phyloP scores from a whole-genome alignment of 2,888 invertebrate species.

The Crossocerus cetratus region DNA sequence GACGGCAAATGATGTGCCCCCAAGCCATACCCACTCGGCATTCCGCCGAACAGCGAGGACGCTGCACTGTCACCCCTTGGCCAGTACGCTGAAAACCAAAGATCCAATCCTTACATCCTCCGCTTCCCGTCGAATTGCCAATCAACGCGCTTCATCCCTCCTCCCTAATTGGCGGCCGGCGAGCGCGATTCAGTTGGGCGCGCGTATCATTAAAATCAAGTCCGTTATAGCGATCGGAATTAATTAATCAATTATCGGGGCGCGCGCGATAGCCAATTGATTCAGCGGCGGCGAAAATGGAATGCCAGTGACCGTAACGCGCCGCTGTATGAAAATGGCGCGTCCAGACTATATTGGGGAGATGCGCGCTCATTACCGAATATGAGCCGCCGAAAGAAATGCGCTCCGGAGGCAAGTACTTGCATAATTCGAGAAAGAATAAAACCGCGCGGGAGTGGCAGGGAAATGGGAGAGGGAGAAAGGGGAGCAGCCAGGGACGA shows the following conservation, averaged over 20 bases:
- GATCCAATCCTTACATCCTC: background rate
- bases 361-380: too few species aligned
- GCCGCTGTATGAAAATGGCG: background rate
- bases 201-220: background rate
- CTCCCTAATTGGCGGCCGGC: background rate
- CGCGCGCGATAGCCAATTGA: constrained; percentile 41
- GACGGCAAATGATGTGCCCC: constrained; percentile 76
- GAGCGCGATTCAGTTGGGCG: background rate
- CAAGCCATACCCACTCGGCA: constrained; percentile 75
- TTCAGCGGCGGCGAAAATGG: constrained; percentile 32
- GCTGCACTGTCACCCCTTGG: constrained; percentile 81
- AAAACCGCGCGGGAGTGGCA: background rate
- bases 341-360: too few species aligned
- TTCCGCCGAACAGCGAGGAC: constrained; percentile 74
- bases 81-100: constrained; percentile 86
- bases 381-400: too few species aligned
- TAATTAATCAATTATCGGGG: constrained; percentile 48
- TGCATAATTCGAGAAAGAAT: background rate
- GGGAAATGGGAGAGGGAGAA: background rate
- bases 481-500: background rate
- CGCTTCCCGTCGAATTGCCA: too few species aligned
- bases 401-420: background rate
- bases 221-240: constrained; percentile 28
- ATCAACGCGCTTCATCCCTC: too few species aligned
- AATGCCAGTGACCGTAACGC: constrained; percentile 27